A percentile compares a stretch with the other conserved stretches of the same genome.
These are phyloP conservation scores for Aleadryas rufinucha DNA, from an alignment of 2,113 vertebrate species.

Conservation along the genomic window DNA sequence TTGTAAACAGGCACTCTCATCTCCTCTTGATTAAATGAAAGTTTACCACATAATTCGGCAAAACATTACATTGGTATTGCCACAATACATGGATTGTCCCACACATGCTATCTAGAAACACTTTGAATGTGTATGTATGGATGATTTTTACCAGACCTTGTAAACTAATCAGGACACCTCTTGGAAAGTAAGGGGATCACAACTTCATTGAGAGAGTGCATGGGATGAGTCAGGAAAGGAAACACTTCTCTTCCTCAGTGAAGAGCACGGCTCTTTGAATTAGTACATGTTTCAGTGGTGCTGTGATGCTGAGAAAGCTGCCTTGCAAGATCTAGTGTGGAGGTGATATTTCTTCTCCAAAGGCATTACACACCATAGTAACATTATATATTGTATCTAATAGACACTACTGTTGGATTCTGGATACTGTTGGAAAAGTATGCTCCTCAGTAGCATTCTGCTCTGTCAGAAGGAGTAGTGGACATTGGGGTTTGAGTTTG, in stretches of 20 bases:
- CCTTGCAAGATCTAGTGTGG: background rate
- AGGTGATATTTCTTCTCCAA: background rate
- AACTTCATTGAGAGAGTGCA: background rate
- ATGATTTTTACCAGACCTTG: rapidly evolving
- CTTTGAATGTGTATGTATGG: background rate
- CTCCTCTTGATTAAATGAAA: background rate
- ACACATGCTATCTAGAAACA: background rate
- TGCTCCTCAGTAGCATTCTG: background rate
- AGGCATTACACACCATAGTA: background rate
- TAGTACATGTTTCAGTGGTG: background rate
- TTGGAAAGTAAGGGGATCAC: background rate
- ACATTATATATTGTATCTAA: background rate
- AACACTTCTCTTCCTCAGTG: background rate
- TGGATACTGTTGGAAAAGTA: background rate
- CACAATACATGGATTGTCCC: background rate
- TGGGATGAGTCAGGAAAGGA: background rate
- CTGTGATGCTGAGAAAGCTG: background rate
- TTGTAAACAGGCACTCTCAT: background rate
- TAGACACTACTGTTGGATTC: background rate
- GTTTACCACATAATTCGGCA: background rate
- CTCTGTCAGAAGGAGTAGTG: background rate
- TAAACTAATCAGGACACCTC: background rate
- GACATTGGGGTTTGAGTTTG: background rate
- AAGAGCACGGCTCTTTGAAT: background rate
- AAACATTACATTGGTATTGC: background rate